Conservation (phyloP, 2,113 vertebrate species). For the Oryctolagus cuniculus region mOryCun1.1 NC_091447.1:50504501-50505000, state of each 20-base stretch:
- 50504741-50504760: not conserved
- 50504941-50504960: not conserved
- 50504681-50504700: not conserved
- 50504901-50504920: not conserved
- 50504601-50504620: not conserved
- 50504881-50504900: accelerated
- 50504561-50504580: not conserved
- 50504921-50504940: not conserved
- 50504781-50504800: not conserved
- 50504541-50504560: not conserved
- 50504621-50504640: not conserved
- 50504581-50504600: not conserved
- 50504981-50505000: not conserved
- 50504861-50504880: not conserved
- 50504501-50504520: not conserved
- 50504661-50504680: not conserved
- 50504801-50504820: not conserved
- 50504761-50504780: not conserved
- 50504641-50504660: not conserved
- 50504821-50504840: not conserved
- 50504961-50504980: not conserved
- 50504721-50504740: not conserved
- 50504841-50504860: not conserved
- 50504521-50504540: constrained; percentile 27
- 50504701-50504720: constrained; percentile 2